A percentile compares a stretch with the other conserved stretches of the same genome.
These are phyloP conservation scores for Columba guinea DNA, from an alignment of 2,797 vertebrate species.

Conservation along the genomic window DNA sequence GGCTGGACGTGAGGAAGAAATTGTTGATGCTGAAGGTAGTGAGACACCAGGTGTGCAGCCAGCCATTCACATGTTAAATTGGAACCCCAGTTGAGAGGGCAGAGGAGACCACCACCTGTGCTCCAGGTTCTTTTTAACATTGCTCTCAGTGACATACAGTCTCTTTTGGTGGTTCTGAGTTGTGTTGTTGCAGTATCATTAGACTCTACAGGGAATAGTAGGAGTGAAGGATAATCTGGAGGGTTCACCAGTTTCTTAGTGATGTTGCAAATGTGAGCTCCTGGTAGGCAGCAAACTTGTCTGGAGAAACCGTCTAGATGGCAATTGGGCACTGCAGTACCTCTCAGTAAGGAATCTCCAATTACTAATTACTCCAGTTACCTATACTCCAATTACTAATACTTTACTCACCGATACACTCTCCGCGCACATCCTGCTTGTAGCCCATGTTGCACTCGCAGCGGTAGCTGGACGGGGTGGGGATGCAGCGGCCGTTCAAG, in stretches of 20 bases:
- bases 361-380: no score
- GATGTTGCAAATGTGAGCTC: not conserved
- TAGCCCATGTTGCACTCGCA: slow-evolving; percentile 99
- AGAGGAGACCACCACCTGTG: not conserved
- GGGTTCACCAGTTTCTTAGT: not conserved
- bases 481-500: slow-evolving; percentile 95
- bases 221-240: not conserved
- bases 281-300: not conserved
- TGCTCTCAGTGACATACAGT: not conserved
- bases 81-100: not conserved
- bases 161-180: not conserved
- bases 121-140: not conserved
- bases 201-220: not conserved
- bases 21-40: no score
- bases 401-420: slow-evolving; percentile 89
- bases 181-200: not conserved
- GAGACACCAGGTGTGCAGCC: no score
- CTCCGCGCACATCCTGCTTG: slow-evolving; percentile 90
- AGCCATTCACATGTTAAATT: no score
- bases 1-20: no score
- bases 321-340: not conserved
- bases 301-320: not conserved
- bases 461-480: slow-evolving; percentile 91
- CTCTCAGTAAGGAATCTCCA: not conserved
- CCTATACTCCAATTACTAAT: not conserved